phyloP scores from a whole-genome alignment of 2,113 vertebrate genomes.

The Notothenia rossii region DNA sequence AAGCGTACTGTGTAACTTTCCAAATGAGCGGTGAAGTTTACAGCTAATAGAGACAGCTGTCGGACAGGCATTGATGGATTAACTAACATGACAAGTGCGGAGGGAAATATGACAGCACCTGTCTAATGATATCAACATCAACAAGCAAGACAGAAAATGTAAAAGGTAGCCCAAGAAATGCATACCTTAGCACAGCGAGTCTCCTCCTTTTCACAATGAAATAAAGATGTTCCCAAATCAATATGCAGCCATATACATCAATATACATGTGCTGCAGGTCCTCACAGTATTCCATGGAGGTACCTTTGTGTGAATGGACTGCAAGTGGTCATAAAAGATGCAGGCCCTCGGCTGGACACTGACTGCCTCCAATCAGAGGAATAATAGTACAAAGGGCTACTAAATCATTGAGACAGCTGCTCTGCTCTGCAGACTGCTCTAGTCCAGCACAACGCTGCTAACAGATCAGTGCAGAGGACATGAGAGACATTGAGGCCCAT shows the following conservation, averaged over 20 bases:
- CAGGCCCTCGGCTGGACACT: conserved; percentile 76
- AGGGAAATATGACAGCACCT: conserved; percentile 55
- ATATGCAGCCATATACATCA: conserved; percentile 65
- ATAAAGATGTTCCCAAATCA: conserved; percentile 71
- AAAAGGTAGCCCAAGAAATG: conserved; percentile 33
- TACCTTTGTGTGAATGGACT: conserved; percentile 78
- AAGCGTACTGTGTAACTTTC: conserved; percentile 54
- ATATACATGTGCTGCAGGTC: conserved; percentile 67
- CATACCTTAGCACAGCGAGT: neutral
- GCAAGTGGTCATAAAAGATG: conserved; percentile 84
- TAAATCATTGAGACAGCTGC: conserved; percentile 82
- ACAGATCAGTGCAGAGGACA: conserved; percentile 74
- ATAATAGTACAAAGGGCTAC: conserved; percentile 85
- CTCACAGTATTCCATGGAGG: conserved; percentile 70
- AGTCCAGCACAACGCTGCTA: conserved; percentile 59
- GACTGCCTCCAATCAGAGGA: conserved; percentile 79
- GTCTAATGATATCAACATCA: conserved; percentile 52
- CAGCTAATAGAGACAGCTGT: conserved; percentile 56
- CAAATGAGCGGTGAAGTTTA: conserved; percentile 55
- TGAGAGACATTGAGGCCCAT: conserved; percentile 48
- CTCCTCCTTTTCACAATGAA: conserved; percentile 50
- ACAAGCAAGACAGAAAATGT: conserved; percentile 25
- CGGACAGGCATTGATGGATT: conserved; percentile 50
- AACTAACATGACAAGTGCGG: conserved; percentile 52
- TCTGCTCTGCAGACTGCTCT: conserved; percentile 66